Conservation (phyloP, 2,797 vertebrate genomes). For the Leptodactylus fallax region DNA sequence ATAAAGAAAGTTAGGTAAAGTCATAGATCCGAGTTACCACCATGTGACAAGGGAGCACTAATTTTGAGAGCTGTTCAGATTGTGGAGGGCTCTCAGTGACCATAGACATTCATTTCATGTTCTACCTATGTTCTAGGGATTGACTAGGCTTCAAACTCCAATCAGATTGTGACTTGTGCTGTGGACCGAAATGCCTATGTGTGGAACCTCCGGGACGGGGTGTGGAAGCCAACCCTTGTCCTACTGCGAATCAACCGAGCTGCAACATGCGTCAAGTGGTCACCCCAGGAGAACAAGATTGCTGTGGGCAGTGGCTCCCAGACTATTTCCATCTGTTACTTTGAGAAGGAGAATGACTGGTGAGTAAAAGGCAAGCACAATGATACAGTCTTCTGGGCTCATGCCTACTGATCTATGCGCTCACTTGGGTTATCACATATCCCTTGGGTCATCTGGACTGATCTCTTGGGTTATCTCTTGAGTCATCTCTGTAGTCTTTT, state of each 20-base stretch:
- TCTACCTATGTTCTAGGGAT: slow-evolving; percentile 68
- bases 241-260: slow-evolving; percentile 79
- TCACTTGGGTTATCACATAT: too few relatives aligned
- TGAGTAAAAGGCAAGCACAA: slow-evolving; percentile 63
- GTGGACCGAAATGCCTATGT: slow-evolving; percentile 78
- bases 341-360: slow-evolving; percentile 85
- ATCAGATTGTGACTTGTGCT: slow-evolving; percentile 76
- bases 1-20: too few relatives aligned
- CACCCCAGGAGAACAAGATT: slow-evolving; percentile 81
- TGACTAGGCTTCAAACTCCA: slow-evolving; percentile 78
- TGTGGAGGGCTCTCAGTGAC: too few relatives aligned
- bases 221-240: slow-evolving; percentile 79
- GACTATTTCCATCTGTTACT: slow-evolving; percentile 86
- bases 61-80: too few relatives aligned
- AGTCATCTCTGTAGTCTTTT: too few relatives aligned
- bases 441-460: too few relatives aligned
- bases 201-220: slow-evolving; percentile 73
- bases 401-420: too few relatives aligned
- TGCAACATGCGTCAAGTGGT: slow-evolving; percentile 79
- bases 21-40: too few relatives aligned
- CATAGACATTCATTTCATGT: too few relatives aligned
- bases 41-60: too few relatives aligned
- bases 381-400: too few relatives aligned
- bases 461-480: too few relatives aligned
- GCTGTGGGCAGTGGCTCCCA: slow-evolving; percentile 82